phyloP scores from a whole-genome alignment of 2,888 invertebrate species.

The Chironomus riparius region DNA sequence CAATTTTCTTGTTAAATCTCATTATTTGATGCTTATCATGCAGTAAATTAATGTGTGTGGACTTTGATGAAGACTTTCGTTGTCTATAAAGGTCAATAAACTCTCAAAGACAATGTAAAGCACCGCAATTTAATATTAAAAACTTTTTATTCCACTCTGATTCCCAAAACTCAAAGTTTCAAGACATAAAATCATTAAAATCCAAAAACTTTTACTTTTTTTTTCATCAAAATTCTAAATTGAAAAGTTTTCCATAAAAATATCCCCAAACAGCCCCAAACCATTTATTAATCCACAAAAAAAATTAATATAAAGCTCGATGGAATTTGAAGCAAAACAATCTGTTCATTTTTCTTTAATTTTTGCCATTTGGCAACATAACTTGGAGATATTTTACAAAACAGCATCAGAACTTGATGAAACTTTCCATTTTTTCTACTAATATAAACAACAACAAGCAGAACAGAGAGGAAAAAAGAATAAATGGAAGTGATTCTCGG shows the following conservation, averaged over 20 bases:
- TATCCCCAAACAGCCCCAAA: neutral
- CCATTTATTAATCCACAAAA: neutral
- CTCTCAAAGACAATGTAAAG: too few species aligned
- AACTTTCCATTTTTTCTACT: neutral
- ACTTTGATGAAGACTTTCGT: too few species aligned
- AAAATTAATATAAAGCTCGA: neutral
- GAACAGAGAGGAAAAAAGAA: neutral
- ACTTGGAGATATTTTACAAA: neutral
- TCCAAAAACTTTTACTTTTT: neutral
- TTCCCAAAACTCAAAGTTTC: neutral
- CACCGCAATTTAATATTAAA: too few species aligned
- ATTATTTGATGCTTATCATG: neutral
- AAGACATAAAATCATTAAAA: neutral
- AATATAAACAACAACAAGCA: too few species aligned
- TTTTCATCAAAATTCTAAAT: neutral
- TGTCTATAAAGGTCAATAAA: too few species aligned
- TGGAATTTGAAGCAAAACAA: neutral
- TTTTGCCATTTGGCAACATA: neutral
- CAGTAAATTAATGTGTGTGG: neutral
- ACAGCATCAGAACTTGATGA: too few species aligned
- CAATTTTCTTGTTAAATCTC: constrained; percentile 23
- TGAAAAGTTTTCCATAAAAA: neutral
- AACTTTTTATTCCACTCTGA: neutral
- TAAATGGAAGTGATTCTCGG: neutral
- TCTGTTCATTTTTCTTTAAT: neutral